These are phyloP conservation scores for Ruditapes philippinarum DNA, from an alignment of 1,140 invertebrate species.

Conservation along the genomic window DNA sequence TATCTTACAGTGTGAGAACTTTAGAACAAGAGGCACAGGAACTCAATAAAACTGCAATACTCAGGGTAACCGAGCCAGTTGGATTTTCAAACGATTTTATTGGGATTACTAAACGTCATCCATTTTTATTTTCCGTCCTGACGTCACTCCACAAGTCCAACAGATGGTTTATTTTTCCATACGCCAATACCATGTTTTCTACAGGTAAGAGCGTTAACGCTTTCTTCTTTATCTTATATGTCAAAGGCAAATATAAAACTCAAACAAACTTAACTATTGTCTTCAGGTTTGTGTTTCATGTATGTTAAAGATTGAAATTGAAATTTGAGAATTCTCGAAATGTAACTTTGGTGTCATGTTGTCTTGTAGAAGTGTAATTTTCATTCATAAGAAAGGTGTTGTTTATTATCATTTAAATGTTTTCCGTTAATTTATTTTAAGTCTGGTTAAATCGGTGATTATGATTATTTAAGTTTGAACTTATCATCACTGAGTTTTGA, in stretches of 20 bases:
- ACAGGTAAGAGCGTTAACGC: slow-evolving; percentile 41
- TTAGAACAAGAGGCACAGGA: not conserved
- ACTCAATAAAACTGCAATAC: not conserved
- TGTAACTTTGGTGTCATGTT: too few species aligned
- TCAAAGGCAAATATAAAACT: not conserved
- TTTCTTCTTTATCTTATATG: not conserved
- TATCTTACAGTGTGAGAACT: not conserved
- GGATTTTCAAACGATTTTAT: slow-evolving; percentile 39
- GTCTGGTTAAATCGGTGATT: too few species aligned
- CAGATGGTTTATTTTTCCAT: slow-evolving; percentile 27
- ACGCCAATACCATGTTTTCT: slow-evolving; percentile 22
- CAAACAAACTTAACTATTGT: too few species aligned
- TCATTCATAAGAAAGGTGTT: too few species aligned
- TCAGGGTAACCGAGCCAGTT: slow-evolving; percentile 5
- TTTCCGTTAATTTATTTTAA: too few species aligned
- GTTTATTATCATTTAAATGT: too few species aligned
- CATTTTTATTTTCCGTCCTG: slow-evolving; percentile 7
- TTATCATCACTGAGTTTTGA: too few species aligned
- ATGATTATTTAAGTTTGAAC: too few species aligned
- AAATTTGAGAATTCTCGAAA: too few species aligned
- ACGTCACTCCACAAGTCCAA: not conserved
- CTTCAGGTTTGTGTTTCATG: too few species aligned
- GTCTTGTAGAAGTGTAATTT: too few species aligned
- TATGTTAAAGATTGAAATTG: too few species aligned
- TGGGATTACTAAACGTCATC: not conserved